These are phyloP conservation scores for Muscicapa adusta DNA, from an alignment of 2,113 vertebrate genomes.

Conservation along the genomic window DNA sequence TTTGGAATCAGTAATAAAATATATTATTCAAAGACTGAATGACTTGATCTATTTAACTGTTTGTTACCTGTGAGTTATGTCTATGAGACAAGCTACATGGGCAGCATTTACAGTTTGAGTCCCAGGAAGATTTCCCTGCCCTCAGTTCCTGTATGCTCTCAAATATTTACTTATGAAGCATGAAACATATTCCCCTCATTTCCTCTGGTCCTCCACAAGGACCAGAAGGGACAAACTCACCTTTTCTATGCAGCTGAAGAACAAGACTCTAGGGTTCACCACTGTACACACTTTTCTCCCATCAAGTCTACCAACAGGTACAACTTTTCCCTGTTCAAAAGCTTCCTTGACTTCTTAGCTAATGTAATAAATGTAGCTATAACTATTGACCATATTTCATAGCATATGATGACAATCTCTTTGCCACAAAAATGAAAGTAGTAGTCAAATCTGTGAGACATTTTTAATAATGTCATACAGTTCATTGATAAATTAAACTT, in stretches of 20 bases:
- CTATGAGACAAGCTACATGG: neutral
- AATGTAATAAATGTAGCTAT: neutral
- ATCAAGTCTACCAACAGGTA: neutral
- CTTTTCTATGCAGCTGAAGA: neutral
- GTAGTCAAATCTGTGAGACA: neutral
- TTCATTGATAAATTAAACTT: neutral
- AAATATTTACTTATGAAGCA: neutral
- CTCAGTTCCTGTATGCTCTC: neutral
- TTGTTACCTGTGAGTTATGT: neutral
- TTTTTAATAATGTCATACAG: neutral
- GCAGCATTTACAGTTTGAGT: neutral
- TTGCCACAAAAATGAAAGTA: neutral
- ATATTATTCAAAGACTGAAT: neutral
- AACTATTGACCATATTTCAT: neutral
- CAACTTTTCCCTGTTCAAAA: neutral
- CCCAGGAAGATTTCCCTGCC: neutral
- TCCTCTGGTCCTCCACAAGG: neutral
- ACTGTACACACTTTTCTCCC: neutral
- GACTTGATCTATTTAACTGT: neutral
- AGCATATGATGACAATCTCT: neutral
- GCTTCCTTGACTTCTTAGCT: neutral
- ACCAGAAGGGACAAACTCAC: neutral
- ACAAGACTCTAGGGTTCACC: neutral
- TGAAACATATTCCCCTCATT: neutral
- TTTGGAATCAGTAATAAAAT: neutral